A percentile compares a stretch with the other conserved stretches of the same genome.
phyloP scores from a whole-genome alignment of 2,888 invertebrate species.

The Drosophila anceps region DNA sequence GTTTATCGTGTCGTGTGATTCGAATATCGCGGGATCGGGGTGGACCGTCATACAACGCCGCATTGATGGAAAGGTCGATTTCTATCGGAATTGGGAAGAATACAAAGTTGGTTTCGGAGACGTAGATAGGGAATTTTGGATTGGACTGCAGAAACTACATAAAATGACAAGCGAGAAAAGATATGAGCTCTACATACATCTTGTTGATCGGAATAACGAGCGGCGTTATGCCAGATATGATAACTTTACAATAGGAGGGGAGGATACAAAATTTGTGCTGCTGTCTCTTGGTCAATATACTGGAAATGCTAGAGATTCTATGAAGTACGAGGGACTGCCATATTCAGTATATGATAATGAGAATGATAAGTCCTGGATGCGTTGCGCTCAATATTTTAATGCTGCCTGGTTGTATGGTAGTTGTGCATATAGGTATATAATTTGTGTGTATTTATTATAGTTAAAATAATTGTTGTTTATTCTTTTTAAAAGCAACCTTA shows the following conservation, averaged over 20 bases:
- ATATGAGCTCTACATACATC: background rate
- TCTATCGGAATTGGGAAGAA: background rate
- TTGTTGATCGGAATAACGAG: background rate
- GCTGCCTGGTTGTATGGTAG: background rate
- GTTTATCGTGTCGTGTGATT: background rate
- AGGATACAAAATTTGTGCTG: background rate
- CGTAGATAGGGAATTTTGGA: background rate
- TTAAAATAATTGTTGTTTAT: background rate
- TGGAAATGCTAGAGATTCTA: background rate
- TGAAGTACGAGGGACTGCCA: background rate
- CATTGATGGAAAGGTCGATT: background rate
- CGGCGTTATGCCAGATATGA: background rate
- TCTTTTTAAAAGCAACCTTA: background rate
- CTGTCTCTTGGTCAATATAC: background rate
- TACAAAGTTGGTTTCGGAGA: background rate
- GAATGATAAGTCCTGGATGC: background rate
- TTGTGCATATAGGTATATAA: background rate
- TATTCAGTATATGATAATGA: background rate
- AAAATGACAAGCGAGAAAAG: background rate
- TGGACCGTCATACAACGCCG: slow-evolving; percentile 1
- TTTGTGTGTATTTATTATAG: background rate
- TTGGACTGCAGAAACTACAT: background rate
- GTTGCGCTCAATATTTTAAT: background rate
- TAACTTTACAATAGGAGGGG: background rate
- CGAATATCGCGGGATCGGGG: background rate